Conservation (phyloP, 2,888 invertebrate species). For the Heliothis peltigera region DNA sequence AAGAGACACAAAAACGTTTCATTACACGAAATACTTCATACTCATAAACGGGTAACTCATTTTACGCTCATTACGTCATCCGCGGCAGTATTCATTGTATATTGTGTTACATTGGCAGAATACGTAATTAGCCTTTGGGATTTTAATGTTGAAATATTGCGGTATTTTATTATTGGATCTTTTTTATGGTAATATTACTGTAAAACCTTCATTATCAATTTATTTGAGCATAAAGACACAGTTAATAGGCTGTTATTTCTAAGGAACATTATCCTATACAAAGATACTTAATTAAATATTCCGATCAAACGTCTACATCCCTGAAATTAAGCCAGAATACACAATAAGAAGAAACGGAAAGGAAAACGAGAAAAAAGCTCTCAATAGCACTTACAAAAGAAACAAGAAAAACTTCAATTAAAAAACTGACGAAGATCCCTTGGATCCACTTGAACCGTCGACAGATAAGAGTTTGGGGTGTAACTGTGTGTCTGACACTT, state of each 20-base stretch:
- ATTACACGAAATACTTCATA: constrained; percentile 56
- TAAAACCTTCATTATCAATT: too few species aligned
- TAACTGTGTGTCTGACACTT: constrained; percentile 56
- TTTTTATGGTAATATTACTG: not conserved
- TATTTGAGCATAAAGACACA: too few species aligned
- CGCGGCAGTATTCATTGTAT: constrained; percentile 39
- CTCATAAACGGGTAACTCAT: constrained; percentile 58
- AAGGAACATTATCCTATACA: not conserved
- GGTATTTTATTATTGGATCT: not conserved
- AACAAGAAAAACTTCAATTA: constrained; percentile 55
- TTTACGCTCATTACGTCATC: constrained; percentile 59
- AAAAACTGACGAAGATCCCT: constrained; percentile 51
- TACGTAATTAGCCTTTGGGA: constrained; percentile 52
- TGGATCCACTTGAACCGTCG: constrained; percentile 55
- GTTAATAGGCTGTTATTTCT: too few species aligned
- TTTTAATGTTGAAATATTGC: constrained; percentile 29
- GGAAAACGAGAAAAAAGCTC: constrained; percentile 25
- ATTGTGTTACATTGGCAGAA: constrained; percentile 59
- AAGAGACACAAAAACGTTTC: constrained; percentile 57
- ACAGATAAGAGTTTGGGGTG: constrained; percentile 51
- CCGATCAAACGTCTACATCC: constrained; percentile 1
- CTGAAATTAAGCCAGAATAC: constrained; percentile 32
- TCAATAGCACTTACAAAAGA: constrained; percentile 40
- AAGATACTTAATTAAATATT: constrained; percentile 30
- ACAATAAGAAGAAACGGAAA: constrained; percentile 34